Conservation (phyloP, 35 echinoderm and acorn worm species). For the Strongylocentrotus purpuratus region DNA sequence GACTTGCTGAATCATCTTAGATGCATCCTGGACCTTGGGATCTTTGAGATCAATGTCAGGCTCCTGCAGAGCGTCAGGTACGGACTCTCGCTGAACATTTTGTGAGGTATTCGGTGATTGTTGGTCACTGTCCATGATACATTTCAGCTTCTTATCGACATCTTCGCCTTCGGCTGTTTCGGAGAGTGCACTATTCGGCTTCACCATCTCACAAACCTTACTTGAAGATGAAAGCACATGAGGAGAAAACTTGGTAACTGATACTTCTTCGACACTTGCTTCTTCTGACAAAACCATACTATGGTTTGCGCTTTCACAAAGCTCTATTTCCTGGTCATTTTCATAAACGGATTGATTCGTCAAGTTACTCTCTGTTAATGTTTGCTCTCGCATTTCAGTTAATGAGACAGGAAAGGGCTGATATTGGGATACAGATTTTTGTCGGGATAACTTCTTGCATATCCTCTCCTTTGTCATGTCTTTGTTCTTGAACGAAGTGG, state of each 20-base stretch:
- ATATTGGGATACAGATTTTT: neutral
- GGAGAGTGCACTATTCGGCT: neutral
- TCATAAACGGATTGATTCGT: neutral
- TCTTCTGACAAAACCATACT: neutral
- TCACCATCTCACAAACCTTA: neutral
- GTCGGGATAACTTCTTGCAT: neutral
- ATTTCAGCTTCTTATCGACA: neutral
- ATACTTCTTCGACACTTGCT: neutral
- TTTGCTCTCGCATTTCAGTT: neutral
- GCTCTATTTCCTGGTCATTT: neutral
- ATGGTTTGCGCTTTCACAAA: neutral
- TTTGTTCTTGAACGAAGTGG: neutral
- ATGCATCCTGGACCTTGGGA: neutral
- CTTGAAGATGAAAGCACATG: neutral
- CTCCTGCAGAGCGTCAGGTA: neutral
- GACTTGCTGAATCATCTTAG: neutral
- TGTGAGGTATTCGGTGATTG: neutral
- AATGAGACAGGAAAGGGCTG: neutral
- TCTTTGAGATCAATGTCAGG: neutral
- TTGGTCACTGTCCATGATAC: neutral
- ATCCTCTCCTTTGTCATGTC: neutral
- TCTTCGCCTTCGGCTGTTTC: neutral
- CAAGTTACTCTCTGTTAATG: neutral
- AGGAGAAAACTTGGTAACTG: neutral
- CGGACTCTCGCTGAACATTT: neutral